Base-by-base conservation (phyloP, 2,888 invertebrate species). In the Rhyacophila evoluta region DNA sequence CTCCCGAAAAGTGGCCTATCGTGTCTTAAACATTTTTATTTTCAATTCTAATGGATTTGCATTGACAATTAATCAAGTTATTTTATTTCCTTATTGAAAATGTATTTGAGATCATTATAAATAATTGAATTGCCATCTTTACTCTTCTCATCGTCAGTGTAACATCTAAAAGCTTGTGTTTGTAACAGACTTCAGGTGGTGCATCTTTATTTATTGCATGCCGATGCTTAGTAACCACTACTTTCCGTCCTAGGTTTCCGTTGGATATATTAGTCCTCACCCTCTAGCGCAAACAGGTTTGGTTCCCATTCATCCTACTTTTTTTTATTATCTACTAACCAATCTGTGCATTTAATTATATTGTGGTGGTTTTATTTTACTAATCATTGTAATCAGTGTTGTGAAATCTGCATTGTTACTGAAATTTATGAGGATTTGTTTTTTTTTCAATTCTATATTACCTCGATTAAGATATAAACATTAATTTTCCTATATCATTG, bases 151-250 rank as follows among this genome's bases (percentile, higher is more conserved):
- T 55, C 19, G 1, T 55, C 10, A 19, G 19, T 55, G 55, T 19
- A 10, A 15, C 25, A 25, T 25, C 25, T 2, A 55, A 55, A 55
- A 19, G 12, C 55, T 25, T 55, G 2, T 55, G 25, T 19, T 55
- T 55, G 15, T 55, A 55, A 55, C 55, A 55, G 19, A 55, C 19
- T 55, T 8, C 25, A 8, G 55, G 55, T 19, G 19, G 41, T 55
- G 55, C 55, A 55, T 19, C 55, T 55, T 55, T 19, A 55, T 55
- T 55, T 55, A 55, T 55, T 10, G 55, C 55, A 55, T 55, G 55
- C 19, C 55, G 19, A 55, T 25, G 55, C 55, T 55, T 55, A 55
- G 19, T 55, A 55, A 55, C 10, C 19, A 55, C 15, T 41, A 41
- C 19, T 55, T 8, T 55, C 19, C 12, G 10, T 25, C 15, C 55